phyloP scores from a whole-genome alignment of 2,888 invertebrate species.

The Strigamia crassipes region DNA sequence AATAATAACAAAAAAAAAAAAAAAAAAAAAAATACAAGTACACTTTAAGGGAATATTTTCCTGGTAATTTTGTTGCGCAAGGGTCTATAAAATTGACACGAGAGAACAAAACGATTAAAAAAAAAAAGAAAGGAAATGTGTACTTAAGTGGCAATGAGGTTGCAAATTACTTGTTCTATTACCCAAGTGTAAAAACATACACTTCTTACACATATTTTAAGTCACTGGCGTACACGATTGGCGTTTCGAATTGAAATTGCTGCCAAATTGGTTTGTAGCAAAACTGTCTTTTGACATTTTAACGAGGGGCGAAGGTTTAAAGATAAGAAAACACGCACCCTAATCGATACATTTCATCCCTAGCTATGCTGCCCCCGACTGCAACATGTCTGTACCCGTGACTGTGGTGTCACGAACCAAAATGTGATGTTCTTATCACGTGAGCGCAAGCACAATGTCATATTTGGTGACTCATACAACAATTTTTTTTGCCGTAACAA shows the following conservation, averaged over 20 bases:
- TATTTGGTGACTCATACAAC: background rate
- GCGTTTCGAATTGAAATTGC: background rate
- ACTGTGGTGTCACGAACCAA: background rate
- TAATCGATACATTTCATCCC: slow-evolving; percentile 25
- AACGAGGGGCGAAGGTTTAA: slow-evolving; percentile 37
- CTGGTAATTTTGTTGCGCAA: slow-evolving; percentile 32
- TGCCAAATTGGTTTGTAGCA: background rate
- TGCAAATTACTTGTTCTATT: slow-evolving; percentile 38
- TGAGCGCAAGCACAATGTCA: slow-evolving; percentile 20
- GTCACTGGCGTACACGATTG: background rate
- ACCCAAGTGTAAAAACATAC: background rate
- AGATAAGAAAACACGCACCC: slow-evolving; percentile 40
- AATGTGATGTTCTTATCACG: slow-evolving; percentile 27
- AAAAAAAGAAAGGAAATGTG: background rate
- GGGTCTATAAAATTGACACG: slow-evolving; percentile 19
- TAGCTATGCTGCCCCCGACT: slow-evolving; percentile 10
- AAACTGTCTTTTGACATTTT: slow-evolving; percentile 25
- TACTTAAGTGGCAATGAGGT: slow-evolving; percentile 35
- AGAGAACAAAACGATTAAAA: background rate
- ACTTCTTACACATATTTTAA: background rate
- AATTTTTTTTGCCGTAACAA: background rate
- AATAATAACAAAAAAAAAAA: no score
- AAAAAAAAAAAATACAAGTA: background rate
- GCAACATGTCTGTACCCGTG: slow-evolving; percentile 2
- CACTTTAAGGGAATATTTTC: background rate